phyloP scores from a whole-genome alignment of 2,113 vertebrate genomes.

The Rhineura floridana region DNA sequence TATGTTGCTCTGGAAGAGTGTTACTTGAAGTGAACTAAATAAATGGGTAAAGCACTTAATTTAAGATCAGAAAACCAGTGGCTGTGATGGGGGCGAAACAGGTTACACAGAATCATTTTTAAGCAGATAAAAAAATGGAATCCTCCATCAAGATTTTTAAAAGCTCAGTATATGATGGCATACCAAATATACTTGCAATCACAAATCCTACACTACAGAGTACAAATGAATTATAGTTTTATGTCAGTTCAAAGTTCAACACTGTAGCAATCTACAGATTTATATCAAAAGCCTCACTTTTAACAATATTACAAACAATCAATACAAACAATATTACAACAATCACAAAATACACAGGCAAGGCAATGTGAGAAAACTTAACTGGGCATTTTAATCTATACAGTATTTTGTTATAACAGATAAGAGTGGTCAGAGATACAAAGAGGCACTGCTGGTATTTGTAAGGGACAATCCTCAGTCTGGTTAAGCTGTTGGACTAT shows the following conservation, averaged over 20 bases:
- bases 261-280: conserved; percentile 18
- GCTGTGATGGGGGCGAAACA: background rate
- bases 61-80: background rate
- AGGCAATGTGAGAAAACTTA: background rate
- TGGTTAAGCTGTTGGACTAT: too few species aligned
- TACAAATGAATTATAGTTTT: background rate
- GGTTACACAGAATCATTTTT: background rate
- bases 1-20: background rate
- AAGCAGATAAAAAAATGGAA: background rate
- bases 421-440: background rate
- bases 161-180: background rate
- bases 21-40: background rate
- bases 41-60: background rate
- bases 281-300: background rate
- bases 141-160: background rate
- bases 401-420: too few species aligned
- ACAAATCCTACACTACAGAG: background rate
- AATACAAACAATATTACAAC: conserved; percentile 1
- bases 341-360: background rate
- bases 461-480: background rate
- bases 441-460: background rate
- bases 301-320: too few species aligned
- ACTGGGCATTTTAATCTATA: rapidly evolving
- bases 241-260: conserved; percentile 14
- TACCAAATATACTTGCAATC: conserved; percentile 3